phyloP scores from a whole-genome alignment of 2,888 invertebrate genomes.

The Nephrotoma flavescens region DNA sequence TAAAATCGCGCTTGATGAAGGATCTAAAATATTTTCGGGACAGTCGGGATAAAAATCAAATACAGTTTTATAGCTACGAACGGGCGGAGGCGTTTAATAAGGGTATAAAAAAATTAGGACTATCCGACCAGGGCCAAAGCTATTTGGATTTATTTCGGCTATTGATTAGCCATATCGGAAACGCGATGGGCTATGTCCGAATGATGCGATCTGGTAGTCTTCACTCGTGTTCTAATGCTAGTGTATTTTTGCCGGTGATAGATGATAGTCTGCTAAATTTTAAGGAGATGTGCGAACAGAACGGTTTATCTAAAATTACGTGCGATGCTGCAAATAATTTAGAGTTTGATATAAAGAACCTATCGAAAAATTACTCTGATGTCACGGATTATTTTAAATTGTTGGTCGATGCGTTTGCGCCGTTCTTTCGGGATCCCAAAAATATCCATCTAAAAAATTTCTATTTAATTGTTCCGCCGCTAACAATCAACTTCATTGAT shows the following conservation, averaged over 20 bases:
- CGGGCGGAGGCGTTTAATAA: conserved; percentile 88
- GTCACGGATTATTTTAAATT: conserved; percentile 79
- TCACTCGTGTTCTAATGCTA: conserved; percentile 81
- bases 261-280: conserved; percentile 40
- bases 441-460: conserved; percentile 85
- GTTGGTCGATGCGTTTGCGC: conserved; percentile 82
- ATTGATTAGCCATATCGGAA: conserved; percentile 87
- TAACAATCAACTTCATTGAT: conserved; percentile 90
- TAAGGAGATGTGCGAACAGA: conserved; percentile 44
- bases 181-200: conserved; percentile 91
- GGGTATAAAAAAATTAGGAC: conserved; percentile 74
- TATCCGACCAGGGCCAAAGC: conserved; percentile 66
- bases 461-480: conserved; percentile 81
- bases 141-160: conserved; percentile 88
- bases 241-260: conserved; percentile 69
- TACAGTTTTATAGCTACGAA: conserved; percentile 67
- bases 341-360: conserved; percentile 60
- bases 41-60: conserved; percentile 40
- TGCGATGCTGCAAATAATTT: conserved; percentile 54
- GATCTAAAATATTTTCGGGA: conserved; percentile 75
- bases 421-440: conserved; percentile 71
- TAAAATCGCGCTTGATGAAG: conserved; percentile 84
- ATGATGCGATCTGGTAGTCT: conserved; percentile 87
- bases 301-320: conserved; percentile 42
- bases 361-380: conserved; percentile 72